These are phyloP conservation scores for Premnoplex brunnescens DNA, from an alignment of 2,797 vertebrate species.

Conservation along the genomic window DNA sequence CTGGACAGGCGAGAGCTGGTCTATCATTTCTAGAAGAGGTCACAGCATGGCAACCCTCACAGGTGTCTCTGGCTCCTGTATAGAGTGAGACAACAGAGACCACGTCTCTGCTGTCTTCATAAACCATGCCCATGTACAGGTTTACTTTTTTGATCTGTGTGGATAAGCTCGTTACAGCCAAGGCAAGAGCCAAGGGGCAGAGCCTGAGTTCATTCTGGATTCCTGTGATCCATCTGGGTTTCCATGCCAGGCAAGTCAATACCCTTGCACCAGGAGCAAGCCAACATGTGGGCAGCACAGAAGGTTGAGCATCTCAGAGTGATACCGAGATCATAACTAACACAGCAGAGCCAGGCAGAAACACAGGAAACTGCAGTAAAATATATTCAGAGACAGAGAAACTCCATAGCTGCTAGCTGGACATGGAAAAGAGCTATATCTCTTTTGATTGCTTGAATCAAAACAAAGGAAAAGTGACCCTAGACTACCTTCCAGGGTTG, in stretches of 20 bases:
- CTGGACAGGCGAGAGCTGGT: neutral
- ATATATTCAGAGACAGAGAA: neutral
- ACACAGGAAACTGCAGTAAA: neutral
- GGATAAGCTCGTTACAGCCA: neutral
- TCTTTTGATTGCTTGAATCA: neutral
- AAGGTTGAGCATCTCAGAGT: neutral
- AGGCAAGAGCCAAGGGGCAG: neutral
- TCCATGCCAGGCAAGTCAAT: neutral
- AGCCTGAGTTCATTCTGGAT: neutral
- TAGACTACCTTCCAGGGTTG: neutral
- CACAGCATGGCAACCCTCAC: accelerated
- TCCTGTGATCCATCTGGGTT: neutral
- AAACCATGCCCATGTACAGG: neutral
- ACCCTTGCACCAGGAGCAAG: neutral
- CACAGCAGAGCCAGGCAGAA: neutral
- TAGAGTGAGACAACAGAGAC: neutral
- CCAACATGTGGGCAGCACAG: accelerated
- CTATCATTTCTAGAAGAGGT: neutral
- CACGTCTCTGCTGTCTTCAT: neutral
- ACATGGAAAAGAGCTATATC: neutral
- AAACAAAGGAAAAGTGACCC: neutral
- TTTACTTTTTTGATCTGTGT: neutral
- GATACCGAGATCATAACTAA: neutral
- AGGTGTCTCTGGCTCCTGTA: neutral
- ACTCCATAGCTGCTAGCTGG: neutral